These are phyloP conservation scores for Tokudaia tokunoshimensis DNA, from an alignment of 2,797 vertebrate species.

Conservation along the genomic window DNA sequence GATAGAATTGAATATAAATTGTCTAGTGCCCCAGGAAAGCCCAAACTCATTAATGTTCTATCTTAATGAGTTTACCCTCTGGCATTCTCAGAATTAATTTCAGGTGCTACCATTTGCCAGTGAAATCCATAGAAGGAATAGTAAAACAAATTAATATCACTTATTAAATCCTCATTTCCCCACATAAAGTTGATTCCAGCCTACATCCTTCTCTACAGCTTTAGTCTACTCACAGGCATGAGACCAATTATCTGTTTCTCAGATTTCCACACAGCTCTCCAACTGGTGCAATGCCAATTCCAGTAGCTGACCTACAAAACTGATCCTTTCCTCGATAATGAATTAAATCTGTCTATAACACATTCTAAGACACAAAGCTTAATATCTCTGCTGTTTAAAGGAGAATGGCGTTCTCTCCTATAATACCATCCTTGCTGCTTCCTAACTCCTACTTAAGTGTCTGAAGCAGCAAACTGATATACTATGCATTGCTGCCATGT, in stretches of 20 bases:
- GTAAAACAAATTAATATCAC: background rate
- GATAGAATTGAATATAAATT: background rate
- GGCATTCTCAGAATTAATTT: background rate
- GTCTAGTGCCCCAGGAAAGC: background rate
- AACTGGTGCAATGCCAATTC: background rate
- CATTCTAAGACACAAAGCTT: background rate
- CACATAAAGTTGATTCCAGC: background rate
- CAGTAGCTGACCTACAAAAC: background rate
- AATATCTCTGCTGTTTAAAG: background rate
- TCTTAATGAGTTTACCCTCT: background rate
- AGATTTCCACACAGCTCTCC: background rate
- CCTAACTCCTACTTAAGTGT: background rate
- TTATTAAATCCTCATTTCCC: background rate
- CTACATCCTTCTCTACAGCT: background rate
- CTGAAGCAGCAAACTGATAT: background rate
- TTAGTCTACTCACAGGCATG: background rate
- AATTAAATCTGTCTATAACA: constrained; percentile 16
- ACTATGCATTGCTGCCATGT: background rate
- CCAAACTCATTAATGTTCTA: background rate
- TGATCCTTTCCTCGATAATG: background rate
- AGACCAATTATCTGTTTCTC: background rate
- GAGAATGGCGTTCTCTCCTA: background rate
- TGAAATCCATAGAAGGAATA: background rate
- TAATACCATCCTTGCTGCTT: background rate
- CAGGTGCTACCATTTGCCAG: background rate